A percentile compares a stretch with the other conserved stretches of the same genome.
phyloP scores from a whole-genome alignment of 2,797 vertebrate species.

The Uromys caudimaculatus region DNA sequence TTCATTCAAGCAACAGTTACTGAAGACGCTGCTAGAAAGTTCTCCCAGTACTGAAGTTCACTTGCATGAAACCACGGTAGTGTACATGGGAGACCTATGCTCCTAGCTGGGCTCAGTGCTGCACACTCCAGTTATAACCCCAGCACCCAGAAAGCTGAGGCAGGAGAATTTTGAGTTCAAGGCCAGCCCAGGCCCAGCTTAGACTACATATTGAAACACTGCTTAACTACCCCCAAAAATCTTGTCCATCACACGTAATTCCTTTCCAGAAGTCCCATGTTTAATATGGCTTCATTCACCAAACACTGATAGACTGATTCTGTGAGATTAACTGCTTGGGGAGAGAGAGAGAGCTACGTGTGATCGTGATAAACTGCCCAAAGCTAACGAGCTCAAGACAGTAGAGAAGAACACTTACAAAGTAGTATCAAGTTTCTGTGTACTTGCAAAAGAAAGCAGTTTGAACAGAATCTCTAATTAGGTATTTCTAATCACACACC shows the following conservation, averaged over 20 bases:
- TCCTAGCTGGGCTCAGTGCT: not conserved
- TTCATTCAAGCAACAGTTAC: slow-evolving; percentile 31
- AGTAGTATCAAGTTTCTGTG: not conserved
- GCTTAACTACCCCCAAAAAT: not conserved
- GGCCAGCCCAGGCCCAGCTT: not conserved
- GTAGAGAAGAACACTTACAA: not conserved
- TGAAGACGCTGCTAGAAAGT: not conserved
- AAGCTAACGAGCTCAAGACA: not conserved
- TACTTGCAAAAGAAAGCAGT: not conserved
- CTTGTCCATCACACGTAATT: not conserved
- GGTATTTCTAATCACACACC: not conserved
- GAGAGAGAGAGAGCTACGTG: not conserved
- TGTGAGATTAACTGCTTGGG: not conserved
- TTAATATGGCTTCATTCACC: not conserved
- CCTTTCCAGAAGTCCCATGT: not conserved
- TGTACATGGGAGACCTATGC: not conserved
- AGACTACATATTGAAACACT: not conserved
- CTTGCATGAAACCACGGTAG: not conserved
- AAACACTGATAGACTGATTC: not conserved
- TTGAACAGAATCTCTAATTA: not conserved
- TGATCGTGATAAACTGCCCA: not conserved
- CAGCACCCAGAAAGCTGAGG: not conserved
- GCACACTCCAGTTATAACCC: not conserved
- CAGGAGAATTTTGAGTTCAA: not conserved
- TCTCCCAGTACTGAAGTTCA: not conserved